Evolutionary conservation across 2,113 vertebrate genomes (phyloP), one percentile per base, ranked within the genome.

Genomic region (Paratilapia polleni): DNA sequence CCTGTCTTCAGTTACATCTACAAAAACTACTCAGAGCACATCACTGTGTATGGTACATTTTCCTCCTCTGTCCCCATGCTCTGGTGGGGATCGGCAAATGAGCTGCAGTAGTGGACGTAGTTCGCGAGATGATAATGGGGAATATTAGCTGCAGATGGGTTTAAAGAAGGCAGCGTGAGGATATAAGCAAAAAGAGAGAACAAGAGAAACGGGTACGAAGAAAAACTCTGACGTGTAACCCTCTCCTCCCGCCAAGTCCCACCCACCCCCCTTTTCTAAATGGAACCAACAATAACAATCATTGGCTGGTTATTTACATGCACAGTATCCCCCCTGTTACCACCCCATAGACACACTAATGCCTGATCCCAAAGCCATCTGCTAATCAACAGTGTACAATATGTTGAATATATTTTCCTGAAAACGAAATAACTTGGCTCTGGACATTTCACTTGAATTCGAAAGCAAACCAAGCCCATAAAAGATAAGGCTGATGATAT

Each of bases 241-340:
- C 24, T 62, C 76, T 81, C 15, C 49, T 59, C 64, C 78, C 12
- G 36, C 56, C 8, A 8, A 4, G 34, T 24, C 80, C 85, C 31
- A 63, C 82, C 87, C 84, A 19, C 74, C 66, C 80, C 14, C 14
- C 36, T 77, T 64, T 61, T 81, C 88, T 89, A 94, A 93, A 91
- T 90, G 57, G 34, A 91, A 94, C 86, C 89, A 93, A 93, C 86
- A 92, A 92, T 49, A 93, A 94, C 91, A 92, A 93, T 95, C 89
- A 94, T 92, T 92, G 90, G 90, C 94, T 92, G 87, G 94, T 93
- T 95, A 95, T 94, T 94, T 95, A 95, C 94, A 95, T 94, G 94
- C 93, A 94, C 89, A 94, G 87, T 92, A 87, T 74, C 24, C 73
- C 82, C 56, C 49, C 43, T 34, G 1, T 26, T 49, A 49, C 26